phyloP scores from a whole-genome alignment of 2,888 invertebrate genomes.

The Harmothoe impar region DNA sequence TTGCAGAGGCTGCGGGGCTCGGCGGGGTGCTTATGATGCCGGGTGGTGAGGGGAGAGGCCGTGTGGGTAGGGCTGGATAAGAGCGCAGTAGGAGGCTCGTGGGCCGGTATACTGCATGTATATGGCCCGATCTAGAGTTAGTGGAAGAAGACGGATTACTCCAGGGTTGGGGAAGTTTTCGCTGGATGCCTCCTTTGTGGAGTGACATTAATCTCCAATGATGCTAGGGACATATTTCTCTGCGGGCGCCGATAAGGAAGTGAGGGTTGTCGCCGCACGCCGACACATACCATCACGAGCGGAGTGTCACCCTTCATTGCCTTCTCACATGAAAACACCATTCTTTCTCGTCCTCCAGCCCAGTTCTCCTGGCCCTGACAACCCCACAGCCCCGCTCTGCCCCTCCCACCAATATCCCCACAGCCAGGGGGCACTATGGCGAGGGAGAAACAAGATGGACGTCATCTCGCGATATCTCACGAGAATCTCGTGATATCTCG shows the following conservation, averaged over 20 bases:
- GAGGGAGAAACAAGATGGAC: background rate
- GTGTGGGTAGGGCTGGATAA: too few species aligned
- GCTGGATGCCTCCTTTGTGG: slow-evolving; percentile 7
- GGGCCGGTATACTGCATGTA: too few species aligned
- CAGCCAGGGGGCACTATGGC: background rate
- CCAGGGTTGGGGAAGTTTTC: background rate
- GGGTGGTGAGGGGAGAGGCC: background rate
- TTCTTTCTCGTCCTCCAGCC: background rate
- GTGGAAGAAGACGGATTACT: too few species aligned
- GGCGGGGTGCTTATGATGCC: background rate
- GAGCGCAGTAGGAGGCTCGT: too few species aligned
- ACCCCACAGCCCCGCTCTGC: background rate
- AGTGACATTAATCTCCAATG: slow-evolving; percentile 15
- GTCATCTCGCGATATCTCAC: slow-evolving; percentile 5
- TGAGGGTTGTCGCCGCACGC: slow-evolving; percentile 12
- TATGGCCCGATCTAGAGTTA: too few species aligned
- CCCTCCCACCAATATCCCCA: background rate
- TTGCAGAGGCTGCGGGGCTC: background rate
- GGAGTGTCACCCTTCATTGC: background rate
- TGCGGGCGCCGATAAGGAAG: background rate
- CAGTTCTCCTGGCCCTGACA: too few species aligned
- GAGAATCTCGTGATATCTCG: background rate
- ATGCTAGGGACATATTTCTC: background rate
- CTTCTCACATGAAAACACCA: slow-evolving; percentile 16
- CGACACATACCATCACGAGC: background rate